Evolutionary conservation across 2,888 invertebrate species (phyloP), one percentile per base, ranked within the genome.

Genomic region (Pogonocherus hispidulus): DNA sequence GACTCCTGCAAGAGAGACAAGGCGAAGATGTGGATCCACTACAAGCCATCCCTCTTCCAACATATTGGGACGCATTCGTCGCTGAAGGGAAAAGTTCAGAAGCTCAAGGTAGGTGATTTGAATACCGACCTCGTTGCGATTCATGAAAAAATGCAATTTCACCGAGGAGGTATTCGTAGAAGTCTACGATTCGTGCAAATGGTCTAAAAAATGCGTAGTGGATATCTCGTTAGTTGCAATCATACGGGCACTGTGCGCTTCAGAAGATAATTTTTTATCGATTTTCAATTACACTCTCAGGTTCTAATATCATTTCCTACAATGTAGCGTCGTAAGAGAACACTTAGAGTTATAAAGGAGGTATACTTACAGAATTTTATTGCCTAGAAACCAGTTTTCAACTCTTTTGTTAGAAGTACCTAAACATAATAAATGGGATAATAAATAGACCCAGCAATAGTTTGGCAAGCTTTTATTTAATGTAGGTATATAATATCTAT

Each of bases 61-160:
- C 99, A 99, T 82, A 94, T 98, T 70, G 98, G 98, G 2, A 92
- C 94, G 18, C 96, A 96, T 82, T 98, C 98, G 0, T 98, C 98
- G 0, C 88, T 99, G 0, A 94, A 93, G 84, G 98, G 98, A 66
- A 99, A 99, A 89, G 94, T 97, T 62, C 98, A 98, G 83, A 97
- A 96, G 86, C 87, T 98, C 0, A 96, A 97, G 90, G 96, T 94
- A 87, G 79, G 78, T 73, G 11, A 32, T 8, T 22, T 16, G 6
- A 49, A 49, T 49, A 49, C 22, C 14, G 6, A 22, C 11, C 23
- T 11, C 22, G 14, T 49, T 11, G n/a, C 5, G 22, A 32, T 32
- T 8, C 32, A 11, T 1, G 4, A 32, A 51, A 6, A 23, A 51
- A 22, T 23, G 23, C 6, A 23, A 16, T 23, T 22, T 23, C 14